phyloP scores from a whole-genome alignment of 2,888 invertebrate genomes.

The Smittia sp. region DNA sequence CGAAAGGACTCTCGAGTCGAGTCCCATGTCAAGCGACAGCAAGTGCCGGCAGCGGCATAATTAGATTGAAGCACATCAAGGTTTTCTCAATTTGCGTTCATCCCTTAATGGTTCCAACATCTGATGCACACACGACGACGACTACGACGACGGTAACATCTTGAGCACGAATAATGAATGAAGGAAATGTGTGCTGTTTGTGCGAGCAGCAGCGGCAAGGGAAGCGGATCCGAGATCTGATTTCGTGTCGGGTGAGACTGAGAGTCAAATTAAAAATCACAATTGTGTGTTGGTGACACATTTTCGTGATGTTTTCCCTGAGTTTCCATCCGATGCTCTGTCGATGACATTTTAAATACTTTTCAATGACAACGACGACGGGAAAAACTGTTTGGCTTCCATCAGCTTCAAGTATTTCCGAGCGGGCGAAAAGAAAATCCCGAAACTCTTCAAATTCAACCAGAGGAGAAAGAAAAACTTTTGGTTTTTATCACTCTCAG shows the following conservation, averaged over 20 bases:
- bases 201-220: neutral
- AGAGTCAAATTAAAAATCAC: constrained; percentile 11
- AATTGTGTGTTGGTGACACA: constrained; percentile 32
- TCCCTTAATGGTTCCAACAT: constrained; percentile 35
- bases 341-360: constrained; percentile 36
- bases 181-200: constrained; percentile 24
- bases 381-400: neutral
- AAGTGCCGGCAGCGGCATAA: neutral
- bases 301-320: constrained; percentile 34
- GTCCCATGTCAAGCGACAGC: neutral
- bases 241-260: neutral
- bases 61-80: constrained; percentile 23
- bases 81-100: constrained; percentile 17
- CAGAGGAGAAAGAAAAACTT: neutral
- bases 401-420: neutral
- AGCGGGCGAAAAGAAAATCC: too few relatives aligned
- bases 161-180: constrained; percentile 39
- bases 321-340: neutral
- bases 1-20: neutral
- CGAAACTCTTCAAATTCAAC: neutral
- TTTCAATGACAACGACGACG: neutral
- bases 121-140: constrained; percentile 1
- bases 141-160: constrained; percentile 19
- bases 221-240: neutral
- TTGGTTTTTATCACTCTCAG: neutral